A percentile compares a stretch with the other conserved stretches of the same genome.
phyloP scores from a whole-genome alignment of 2,113 vertebrate species.

The Odocoileus hemionus region DNA sequence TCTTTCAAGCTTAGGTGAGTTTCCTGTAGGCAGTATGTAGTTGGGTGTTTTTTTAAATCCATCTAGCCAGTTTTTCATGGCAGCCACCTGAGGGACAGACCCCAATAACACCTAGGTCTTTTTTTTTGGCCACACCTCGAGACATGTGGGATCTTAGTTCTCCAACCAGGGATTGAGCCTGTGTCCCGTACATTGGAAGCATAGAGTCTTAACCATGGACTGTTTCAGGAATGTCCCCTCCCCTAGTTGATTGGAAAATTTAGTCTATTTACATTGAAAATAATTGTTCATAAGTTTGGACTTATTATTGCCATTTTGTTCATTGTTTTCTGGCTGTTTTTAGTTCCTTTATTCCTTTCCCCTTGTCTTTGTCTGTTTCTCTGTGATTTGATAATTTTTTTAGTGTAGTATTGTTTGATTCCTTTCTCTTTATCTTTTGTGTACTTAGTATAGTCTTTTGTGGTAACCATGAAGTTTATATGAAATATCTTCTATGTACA shows the following conservation, averaged over 20 bases:
- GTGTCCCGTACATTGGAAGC: neutral
- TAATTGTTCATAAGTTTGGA: neutral
- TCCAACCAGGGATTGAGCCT: neutral
- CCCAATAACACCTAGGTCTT: neutral
- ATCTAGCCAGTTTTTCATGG: neutral
- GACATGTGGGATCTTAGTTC: neutral
- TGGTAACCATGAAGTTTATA: neutral
- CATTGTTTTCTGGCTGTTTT: neutral
- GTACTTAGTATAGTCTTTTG: neutral
- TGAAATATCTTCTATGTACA: neutral
- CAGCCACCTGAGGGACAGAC: neutral
- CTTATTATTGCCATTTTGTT: neutral
- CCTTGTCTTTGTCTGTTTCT: neutral
- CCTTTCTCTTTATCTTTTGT: neutral
- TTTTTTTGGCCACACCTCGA: neutral
- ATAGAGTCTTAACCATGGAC: neutral
- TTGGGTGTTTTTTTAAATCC: neutral
- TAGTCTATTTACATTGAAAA: neutral
- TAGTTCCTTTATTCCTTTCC: neutral
- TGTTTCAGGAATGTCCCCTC: neutral
- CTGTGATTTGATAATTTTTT: neutral
- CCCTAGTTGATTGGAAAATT: neutral
- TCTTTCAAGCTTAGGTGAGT: neutral
- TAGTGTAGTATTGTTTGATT: neutral
- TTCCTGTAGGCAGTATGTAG: neutral